These are phyloP conservation scores for Leptonema lineaticorne DNA, from an alignment of 1,140 invertebrate species.

Conservation along the genomic window DNA sequence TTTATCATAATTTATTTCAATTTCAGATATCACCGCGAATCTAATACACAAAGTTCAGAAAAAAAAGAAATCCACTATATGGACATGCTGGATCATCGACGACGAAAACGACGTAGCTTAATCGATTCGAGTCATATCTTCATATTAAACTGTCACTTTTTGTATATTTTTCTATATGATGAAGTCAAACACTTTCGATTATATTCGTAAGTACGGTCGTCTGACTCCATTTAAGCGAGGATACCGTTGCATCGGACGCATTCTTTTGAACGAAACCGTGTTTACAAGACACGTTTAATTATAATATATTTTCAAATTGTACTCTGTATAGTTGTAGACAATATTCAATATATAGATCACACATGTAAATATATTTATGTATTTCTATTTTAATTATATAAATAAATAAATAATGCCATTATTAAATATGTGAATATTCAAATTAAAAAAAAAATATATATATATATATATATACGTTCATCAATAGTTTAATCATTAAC, in stretches of 20 bases:
- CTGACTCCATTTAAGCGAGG: too few species aligned
- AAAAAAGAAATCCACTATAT: background rate
- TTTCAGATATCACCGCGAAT: conserved; percentile 6
- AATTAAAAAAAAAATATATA: too few species aligned
- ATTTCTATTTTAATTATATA: background rate
- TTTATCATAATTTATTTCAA: background rate
- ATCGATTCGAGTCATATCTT: background rate
- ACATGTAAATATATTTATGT: background rate
- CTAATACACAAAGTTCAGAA: background rate
- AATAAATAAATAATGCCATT: too few species aligned
- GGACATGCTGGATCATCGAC: background rate
- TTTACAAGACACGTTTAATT: background rate
- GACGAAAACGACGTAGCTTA: background rate
- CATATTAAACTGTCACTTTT: too few species aligned
- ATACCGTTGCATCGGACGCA: too few species aligned
- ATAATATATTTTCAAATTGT: background rate
- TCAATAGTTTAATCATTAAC: background rate
- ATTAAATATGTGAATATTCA: too few species aligned
- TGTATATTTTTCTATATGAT: background rate
- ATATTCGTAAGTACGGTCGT: background rate
- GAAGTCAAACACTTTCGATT: background rate
- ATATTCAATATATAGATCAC: background rate
- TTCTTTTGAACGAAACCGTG: too few species aligned
- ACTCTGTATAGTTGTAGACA: background rate
- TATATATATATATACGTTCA: background rate